A percentile compares a stretch with the other conserved stretches of the same genome.
These are phyloP conservation scores for Plebejus melissa DNA, from an alignment of 2,888 invertebrate species.

Conservation along the genomic window DNA sequence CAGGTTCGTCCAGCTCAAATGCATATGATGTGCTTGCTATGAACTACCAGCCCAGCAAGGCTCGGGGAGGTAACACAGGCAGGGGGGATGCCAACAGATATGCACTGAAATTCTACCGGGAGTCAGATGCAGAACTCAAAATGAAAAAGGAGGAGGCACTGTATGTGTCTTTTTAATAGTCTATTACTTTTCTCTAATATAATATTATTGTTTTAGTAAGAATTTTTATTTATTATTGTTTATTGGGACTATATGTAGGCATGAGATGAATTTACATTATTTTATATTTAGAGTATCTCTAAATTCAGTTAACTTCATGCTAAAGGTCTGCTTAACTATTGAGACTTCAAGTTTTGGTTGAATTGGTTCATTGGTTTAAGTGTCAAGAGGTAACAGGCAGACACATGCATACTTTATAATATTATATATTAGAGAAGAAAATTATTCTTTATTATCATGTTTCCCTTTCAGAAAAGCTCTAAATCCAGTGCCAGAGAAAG, in stretches of 20 bases:
- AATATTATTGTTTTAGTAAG: no score
- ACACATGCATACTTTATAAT: not conserved
- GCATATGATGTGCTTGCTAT: slow-evolving; percentile 69
- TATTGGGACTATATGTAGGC: no score
- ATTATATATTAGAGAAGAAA: not conserved
- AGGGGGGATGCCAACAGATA: slow-evolving; percentile 82
- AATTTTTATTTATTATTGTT: no score
- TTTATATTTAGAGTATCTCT: no score
- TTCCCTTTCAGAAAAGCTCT: slow-evolving; percentile 58
- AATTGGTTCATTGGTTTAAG: no score
- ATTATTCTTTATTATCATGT: not conserved
- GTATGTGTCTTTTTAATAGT: slow-evolving; percentile 42
- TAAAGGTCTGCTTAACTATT: no score
- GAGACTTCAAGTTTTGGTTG: no score
- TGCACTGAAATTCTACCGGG: slow-evolving; percentile 90
- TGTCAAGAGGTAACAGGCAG: no score
- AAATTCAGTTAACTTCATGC: no score
- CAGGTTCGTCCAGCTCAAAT: slow-evolving; percentile 51
- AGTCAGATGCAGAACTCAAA: slow-evolving; percentile 85
- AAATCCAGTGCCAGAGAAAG: slow-evolving; percentile 74
- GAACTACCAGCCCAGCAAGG: slow-evolving; percentile 80
- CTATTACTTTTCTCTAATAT: not conserved
- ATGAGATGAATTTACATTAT: no score
- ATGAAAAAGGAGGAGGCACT: slow-evolving; percentile 83
- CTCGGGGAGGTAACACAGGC: slow-evolving; percentile 53